Conservation (phyloP, 2,888 invertebrate genomes). For the Idaea aversata region DNA sequence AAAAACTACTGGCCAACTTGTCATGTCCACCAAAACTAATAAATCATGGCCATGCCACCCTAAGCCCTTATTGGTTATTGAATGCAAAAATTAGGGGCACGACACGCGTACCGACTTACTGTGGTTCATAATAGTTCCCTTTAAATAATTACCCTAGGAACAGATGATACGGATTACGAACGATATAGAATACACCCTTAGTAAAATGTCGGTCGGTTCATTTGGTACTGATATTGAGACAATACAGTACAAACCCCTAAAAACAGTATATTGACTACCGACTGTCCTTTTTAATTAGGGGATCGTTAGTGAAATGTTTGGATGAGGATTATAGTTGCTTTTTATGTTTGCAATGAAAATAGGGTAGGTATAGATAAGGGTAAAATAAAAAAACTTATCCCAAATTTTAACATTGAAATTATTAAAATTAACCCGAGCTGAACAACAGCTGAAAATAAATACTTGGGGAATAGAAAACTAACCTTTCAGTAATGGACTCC, state of each 20-base stretch:
- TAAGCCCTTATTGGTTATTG: conserved; percentile 68
- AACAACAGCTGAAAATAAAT: neutral
- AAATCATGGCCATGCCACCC: conserved; percentile 46
- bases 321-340: neutral
- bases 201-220: conserved; percentile 49
- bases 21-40: conserved; percentile 5
- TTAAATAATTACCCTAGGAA: conserved; percentile 77
- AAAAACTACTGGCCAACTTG: neutral
- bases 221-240: conserved; percentile 25
- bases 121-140: conserved; percentile 61
- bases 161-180: conserved; percentile 77
- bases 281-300: conserved; percentile 32
- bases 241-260: conserved; percentile 16
- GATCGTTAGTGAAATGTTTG: conserved; percentile 13
- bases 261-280: conserved; percentile 23
- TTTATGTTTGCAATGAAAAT: neutral
- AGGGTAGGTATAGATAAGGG: neutral
- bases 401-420: neutral
- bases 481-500: too few species aligned
- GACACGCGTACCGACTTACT: conserved; percentile 70
- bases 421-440: neutral
- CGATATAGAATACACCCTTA: conserved; percentile 43
- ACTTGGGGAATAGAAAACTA: too few species aligned
- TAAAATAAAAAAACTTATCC: neutral
- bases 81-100: conserved; percentile 71